phyloP scores from a whole-genome alignment of 2,113 vertebrate species.

The Romanogobio albipinnatus region DNA sequence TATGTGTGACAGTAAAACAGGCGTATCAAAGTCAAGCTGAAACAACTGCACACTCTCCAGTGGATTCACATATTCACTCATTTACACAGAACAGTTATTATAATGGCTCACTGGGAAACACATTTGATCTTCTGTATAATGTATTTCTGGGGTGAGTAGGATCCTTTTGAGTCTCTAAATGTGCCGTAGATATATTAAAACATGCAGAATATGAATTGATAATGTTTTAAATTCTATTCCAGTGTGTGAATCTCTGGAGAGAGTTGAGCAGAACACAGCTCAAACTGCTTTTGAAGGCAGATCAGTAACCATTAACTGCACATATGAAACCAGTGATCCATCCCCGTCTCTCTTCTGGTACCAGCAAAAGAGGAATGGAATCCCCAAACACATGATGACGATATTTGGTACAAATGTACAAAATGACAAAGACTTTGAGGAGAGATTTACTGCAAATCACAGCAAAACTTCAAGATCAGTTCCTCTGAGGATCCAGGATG shows the following conservation, averaged over 20 bases:
- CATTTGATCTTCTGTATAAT: background rate
- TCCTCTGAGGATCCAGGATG: background rate
- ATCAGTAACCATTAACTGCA: constrained; percentile 21
- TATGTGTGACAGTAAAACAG: background rate
- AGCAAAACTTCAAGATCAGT: background rate
- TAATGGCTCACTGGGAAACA: background rate
- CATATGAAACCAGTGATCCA: constrained; percentile 20
- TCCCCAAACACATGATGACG: background rate
- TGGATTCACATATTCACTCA: background rate
- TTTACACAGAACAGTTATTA: background rate
- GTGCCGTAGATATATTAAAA: background rate
- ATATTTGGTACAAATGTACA: background rate
- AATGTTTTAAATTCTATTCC: background rate
- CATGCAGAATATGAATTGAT: background rate
- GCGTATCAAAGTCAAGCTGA: background rate
- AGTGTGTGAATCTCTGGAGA: constrained; percentile 13
- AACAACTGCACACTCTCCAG: background rate
- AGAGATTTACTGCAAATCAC: background rate
- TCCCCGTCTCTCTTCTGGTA: constrained; percentile 42
- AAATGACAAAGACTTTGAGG: background rate
- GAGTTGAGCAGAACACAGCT: constrained; percentile 22
- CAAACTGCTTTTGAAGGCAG: constrained; percentile 30
- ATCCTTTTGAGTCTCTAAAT: background rate
- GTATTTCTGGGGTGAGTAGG: constrained; percentile 16
- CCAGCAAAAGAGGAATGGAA: constrained; percentile 12